A percentile compares a stretch with the other conserved stretches of the same genome.
Conservation (phyloP, 2,797 vertebrate genomes). For the Emys orbicularis region DNA sequence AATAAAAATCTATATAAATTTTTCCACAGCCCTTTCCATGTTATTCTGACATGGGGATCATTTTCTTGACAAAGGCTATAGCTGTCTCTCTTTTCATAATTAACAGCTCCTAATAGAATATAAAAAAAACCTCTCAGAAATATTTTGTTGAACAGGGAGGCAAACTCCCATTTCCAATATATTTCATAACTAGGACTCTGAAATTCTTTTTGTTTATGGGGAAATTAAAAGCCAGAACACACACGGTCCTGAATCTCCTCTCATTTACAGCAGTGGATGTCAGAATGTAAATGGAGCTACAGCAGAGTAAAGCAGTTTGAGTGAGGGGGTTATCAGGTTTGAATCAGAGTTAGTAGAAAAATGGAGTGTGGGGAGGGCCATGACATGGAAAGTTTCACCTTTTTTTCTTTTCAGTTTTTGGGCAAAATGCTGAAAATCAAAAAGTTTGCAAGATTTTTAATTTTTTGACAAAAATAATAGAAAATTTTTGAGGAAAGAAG, state of each 20-base stretch:
- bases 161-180: background rate
- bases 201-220: background rate
- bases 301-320: background rate
- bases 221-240: constrained; percentile 24
- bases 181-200: background rate
- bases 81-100: background rate
- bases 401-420: background rate
- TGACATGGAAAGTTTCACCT: background rate
- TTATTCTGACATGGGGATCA: background rate
- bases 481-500: background rate
- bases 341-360: background rate
- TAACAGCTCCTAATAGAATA: background rate
- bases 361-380: background rate
- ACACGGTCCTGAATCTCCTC: background rate
- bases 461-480: background rate
- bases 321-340: background rate
- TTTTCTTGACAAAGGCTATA: background rate
- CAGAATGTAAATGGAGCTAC: constrained; percentile 5
- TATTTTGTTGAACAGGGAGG: background rate
- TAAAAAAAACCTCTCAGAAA: background rate
- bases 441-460: background rate
- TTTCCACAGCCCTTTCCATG: constrained; percentile 1
- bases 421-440: background rate
- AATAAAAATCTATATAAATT: background rate
- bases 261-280: constrained; percentile 13